phyloP scores from a whole-genome alignment of 2,888 invertebrate species.

The Pseudococcus longispinus region DNA sequence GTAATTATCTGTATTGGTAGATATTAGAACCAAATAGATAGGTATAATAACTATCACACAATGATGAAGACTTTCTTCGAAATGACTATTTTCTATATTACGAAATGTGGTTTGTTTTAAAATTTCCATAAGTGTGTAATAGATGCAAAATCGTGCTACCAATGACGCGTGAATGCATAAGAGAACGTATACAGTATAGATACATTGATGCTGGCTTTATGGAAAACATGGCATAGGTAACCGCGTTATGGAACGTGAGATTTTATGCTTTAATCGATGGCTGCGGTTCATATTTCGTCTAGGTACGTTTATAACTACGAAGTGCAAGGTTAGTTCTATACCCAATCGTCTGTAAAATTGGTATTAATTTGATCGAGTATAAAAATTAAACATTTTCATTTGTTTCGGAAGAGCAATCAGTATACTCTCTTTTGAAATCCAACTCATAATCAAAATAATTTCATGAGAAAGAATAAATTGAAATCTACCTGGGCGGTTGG shows the following conservation, averaged over 20 bases:
- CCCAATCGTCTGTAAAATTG: not conserved
- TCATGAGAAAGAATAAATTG: too few relatives aligned
- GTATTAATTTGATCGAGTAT: not conserved
- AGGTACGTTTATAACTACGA: not conserved
- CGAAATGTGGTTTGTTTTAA: conserved; percentile 12
- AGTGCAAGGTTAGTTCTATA: conserved; percentile 16
- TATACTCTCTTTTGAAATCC: not conserved
- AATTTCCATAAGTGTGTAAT: not conserved
- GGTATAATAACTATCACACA: not conserved
- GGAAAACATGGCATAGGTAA: conserved; percentile 11
- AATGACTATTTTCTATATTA: not conserved
- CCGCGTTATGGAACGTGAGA: conserved; percentile 6
- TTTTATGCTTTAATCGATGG: conserved; percentile 27
- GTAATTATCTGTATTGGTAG: not conserved
- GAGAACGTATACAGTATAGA: not conserved
- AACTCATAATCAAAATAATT: too few relatives aligned
- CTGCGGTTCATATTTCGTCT: not conserved
- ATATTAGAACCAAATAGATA: not conserved
- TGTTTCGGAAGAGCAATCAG: not conserved
- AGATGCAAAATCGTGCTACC: not conserved
- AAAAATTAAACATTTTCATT: not conserved
- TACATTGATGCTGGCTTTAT: not conserved
- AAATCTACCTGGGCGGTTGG: too few relatives aligned
- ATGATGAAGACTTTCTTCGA: not conserved
- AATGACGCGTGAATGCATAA: conserved; percentile 1